Percentiles rank a stretch among this genome's conserved stretches.
phyloP scores from a whole-genome alignment of 2,888 invertebrate species.

The Aelia acuminata region DNA sequence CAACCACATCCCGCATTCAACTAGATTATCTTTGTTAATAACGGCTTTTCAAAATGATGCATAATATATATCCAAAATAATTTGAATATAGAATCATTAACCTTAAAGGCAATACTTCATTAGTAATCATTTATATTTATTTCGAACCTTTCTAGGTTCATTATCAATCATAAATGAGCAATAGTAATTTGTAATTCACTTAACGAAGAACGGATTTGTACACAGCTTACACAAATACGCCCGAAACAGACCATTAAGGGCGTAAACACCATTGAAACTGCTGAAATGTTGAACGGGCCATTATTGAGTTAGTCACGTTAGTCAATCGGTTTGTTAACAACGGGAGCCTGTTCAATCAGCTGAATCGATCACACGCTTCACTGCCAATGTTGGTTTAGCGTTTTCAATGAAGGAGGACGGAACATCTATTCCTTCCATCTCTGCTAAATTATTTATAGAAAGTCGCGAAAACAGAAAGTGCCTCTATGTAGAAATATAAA shows the following conservation, averaged over 20 bases:
- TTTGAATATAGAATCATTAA: neutral
- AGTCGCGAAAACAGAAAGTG: neutral
- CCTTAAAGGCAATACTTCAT: neutral
- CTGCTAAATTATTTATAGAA: neutral
- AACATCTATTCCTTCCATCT: neutral
- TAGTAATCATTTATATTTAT: neutral
- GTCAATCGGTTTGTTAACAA: conserved; percentile 37
- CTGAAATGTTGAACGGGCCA: conserved; percentile 24
- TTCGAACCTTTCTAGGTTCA: neutral
- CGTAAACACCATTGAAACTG: conserved; percentile 19
- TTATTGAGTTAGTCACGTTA: conserved; percentile 34
- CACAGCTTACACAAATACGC: neutral
- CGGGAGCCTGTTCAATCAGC: conserved; percentile 15
- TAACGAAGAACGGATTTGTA: neutral
- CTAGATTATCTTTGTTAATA: too few species aligned
- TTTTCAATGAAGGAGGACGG: neutral
- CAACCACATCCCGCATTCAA: too few species aligned
- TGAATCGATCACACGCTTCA: neutral
- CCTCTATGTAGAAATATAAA: too few species aligned
- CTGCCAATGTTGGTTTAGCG: neutral
- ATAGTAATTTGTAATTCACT: neutral
- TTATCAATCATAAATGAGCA: neutral
- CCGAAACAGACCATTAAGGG: neutral
- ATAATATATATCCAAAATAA: neutral
- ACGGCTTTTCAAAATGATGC: too few species aligned